Evolutionary conservation across 2,888 invertebrate species (phyloP).

Genomic region (Ischnus inquisitorius): DNA sequence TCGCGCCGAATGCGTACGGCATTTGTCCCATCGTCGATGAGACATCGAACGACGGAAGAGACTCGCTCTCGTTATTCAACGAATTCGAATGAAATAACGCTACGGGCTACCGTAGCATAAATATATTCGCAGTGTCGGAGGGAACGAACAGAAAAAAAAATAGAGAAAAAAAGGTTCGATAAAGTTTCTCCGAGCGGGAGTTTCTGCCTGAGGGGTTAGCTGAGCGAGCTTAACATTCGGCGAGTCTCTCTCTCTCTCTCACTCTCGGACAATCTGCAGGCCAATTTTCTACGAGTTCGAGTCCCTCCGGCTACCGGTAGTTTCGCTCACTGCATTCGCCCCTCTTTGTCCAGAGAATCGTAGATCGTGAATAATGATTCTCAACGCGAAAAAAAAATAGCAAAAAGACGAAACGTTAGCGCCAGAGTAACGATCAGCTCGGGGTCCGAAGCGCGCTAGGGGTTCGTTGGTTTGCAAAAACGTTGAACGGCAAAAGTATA

Average conservation of each 20-base stretch:
- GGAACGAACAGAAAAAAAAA: not conserved
- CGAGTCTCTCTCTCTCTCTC: too few relatives aligned
- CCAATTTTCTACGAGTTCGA: slow-evolving; percentile 56
- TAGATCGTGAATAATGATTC: slow-evolving; percentile 29
- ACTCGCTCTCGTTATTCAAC: not conserved
- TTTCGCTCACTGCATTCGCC: slow-evolving; percentile 9
- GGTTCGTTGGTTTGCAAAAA: not conserved
- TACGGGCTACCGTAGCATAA: not conserved
- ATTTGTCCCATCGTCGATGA: not conserved
- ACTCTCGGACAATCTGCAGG: slow-evolving; percentile 26
- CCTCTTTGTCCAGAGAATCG: not conserved
- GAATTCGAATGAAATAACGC: not conserved
- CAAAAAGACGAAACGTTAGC: not conserved
- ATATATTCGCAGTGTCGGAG: slow-evolving; percentile 8
- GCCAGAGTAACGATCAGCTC: not conserved
- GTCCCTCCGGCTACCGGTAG: slow-evolving; percentile 3
- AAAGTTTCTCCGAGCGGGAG: slow-evolving; percentile 25
- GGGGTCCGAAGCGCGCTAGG: not conserved
- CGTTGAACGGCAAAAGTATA: slow-evolving; percentile 7
- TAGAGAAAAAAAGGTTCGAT: slow-evolving; percentile 25
- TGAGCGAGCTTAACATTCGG: slow-evolving; percentile 44
- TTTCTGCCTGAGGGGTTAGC: slow-evolving; percentile 3
- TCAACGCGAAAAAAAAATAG: slow-evolving; percentile 14
- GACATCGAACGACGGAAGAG: not conserved
- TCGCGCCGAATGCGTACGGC: not conserved